Conservation (phyloP, 35 echinoderm and acorn worm genomes). For the Acanthaster planci region DNA sequence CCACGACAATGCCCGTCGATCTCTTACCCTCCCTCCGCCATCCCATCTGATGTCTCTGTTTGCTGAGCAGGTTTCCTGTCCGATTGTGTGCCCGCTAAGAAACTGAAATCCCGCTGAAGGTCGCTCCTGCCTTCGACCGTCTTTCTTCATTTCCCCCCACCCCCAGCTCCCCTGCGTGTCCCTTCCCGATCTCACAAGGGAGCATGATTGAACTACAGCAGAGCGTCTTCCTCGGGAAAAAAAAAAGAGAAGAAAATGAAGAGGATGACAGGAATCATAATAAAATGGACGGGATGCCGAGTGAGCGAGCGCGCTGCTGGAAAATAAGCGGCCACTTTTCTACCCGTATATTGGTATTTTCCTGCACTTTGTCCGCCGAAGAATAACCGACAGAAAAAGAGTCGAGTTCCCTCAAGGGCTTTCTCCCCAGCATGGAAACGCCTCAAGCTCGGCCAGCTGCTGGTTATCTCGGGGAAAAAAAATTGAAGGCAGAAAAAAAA, state of each 20-base stretch:
- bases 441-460: slow-evolving; percentile 14
- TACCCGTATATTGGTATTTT: slow-evolving; percentile 24
- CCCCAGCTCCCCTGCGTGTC: neutral
- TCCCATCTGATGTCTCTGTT: slow-evolving; percentile 5
- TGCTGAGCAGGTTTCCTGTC: slow-evolving; percentile 4
- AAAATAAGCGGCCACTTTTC: slow-evolving; percentile 20
- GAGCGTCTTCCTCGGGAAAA: neutral
- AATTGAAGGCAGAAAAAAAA: neutral
- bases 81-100: slow-evolving; percentile 11
- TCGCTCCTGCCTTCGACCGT: neutral
- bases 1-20: neutral
- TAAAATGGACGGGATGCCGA: too few species aligned
- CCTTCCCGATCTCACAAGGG: neutral
- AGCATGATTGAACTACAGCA: neutral
- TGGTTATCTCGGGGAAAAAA: neutral
- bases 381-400: slow-evolving; percentile 25
- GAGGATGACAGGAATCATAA: too few species aligned
- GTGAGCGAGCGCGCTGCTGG: neutral
- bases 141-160: neutral
- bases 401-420: slow-evolving; percentile 12
- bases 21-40: neutral
- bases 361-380: slow-evolving; percentile 24
- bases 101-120: neutral
- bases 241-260: neutral
- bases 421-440: neutral